Evolutionary conservation across 2,113 vertebrate genomes (phyloP), one percentile per base, ranked within the genome.

Genomic region (Pica pica): DNA sequence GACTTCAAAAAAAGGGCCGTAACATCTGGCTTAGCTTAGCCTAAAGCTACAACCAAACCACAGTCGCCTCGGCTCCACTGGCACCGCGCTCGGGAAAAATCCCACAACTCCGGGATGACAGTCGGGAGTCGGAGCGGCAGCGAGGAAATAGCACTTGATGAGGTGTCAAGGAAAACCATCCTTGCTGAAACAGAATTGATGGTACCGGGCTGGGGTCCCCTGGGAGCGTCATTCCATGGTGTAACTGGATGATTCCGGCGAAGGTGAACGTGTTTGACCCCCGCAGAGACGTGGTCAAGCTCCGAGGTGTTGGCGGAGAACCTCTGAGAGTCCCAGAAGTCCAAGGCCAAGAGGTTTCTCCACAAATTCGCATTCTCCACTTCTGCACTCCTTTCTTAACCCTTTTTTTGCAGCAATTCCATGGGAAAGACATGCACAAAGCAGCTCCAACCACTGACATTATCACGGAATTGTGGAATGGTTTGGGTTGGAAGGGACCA

Each of bases 11-110:
- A 55, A 17, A 17, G 44, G 90, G 90, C 89, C 26, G 0, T 5
- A 74, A 97, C 95, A 96, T 97, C 96, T 96, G 96, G 94, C 88
- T 97, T 95, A 97, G 95, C 17, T 97, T 97, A 97, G 93, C 88
- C 85, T 33, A 41, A 60, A 96, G 92, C 96, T 93, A 24, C n/a
- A 56, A 92, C 76, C 95, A 94, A 97, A 97, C 96, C 96, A 93
- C 96, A 97, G 96, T 41, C 95, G 95, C 95, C 93, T 84, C 76
- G 44, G 31, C 85, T 90, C 63, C 22, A 5, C 84, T 60, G 91
- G 94, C 95, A 94, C 41, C 13, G 18, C 1, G 42, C 91, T 95
- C 14, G 2, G 68, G 79, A 95, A 59, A 83, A 83, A 93, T 81
- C 92, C 78, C 94, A 67, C 85, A 33, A 1, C 80, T 56, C 22